These are phyloP conservation scores for Hippoglossus hippoglossus DNA, from an alignment of 2,797 vertebrate genomes.

Conservation along the genomic window DNA sequence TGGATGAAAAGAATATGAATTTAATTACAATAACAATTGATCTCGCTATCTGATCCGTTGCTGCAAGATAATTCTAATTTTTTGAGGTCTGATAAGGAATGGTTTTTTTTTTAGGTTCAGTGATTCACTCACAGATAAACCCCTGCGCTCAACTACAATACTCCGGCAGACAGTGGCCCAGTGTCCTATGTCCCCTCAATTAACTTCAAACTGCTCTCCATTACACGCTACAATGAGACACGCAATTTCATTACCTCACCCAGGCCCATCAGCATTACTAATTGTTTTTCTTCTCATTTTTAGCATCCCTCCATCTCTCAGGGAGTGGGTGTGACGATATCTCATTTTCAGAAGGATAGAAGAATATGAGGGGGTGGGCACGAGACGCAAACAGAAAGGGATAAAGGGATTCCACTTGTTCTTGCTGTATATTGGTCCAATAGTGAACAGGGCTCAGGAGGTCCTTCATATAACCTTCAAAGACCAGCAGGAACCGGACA, in stretches of 20 bases:
- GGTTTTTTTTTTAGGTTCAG: slow-evolving; percentile 59
- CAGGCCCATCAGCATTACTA: slow-evolving; percentile 71
- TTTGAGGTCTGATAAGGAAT: slow-evolving; percentile 64
- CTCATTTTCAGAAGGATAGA: slow-evolving; percentile 38
- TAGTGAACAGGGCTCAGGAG: slow-evolving; percentile 48
- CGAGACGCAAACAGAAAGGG: not conserved
- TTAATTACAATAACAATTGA: slow-evolving; percentile 72
- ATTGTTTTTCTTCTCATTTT: slow-evolving; percentile 81
- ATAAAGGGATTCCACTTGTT: slow-evolving; percentile 15
- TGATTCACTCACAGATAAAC: slow-evolving; percentile 73
- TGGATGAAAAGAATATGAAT: slow-evolving; percentile 65
- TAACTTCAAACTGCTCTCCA: slow-evolving; percentile 85
- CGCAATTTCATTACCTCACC: slow-evolving; percentile 81
- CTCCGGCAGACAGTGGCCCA: slow-evolving; percentile 67
- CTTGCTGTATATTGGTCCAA: slow-evolving; percentile 62
- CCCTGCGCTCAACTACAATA: slow-evolving; percentile 55
- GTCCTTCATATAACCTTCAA: slow-evolving; percentile 69
- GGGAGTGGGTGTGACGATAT: slow-evolving; percentile 50
- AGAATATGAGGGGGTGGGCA: slow-evolving; percentile 33
- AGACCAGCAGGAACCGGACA: slow-evolving; percentile 65
- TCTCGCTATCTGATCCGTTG: slow-evolving; percentile 59
- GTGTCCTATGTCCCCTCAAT: slow-evolving; percentile 83
- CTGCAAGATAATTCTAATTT: slow-evolving; percentile 74
- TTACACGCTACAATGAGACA: slow-evolving; percentile 84
- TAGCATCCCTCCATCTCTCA: slow-evolving; percentile 59